Conservation (phyloP, 2,888 invertebrate species). For the Ditula angustiorana region DNA sequence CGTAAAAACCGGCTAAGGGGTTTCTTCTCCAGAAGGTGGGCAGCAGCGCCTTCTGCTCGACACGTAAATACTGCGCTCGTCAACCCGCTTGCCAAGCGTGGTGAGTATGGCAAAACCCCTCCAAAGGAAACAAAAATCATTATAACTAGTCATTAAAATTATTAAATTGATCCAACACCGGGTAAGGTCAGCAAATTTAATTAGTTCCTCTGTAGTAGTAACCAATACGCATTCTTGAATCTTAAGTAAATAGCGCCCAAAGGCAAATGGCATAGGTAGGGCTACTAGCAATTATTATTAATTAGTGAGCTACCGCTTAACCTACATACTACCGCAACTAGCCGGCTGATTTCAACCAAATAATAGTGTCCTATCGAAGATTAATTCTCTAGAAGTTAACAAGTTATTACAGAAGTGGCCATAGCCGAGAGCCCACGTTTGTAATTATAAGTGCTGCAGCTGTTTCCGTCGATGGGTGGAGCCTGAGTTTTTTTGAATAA, state of each 20-base stretch:
- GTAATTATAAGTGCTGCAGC: slow-evolving; percentile 82
- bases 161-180: slow-evolving; percentile 16
- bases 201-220: slow-evolving; percentile 5
- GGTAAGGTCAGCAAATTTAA: slow-evolving; percentile 18
- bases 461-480: slow-evolving; percentile 81
- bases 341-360: slow-evolving; percentile 57
- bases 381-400: slow-evolving; percentile 50
- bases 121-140: too few species aligned
- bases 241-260: slow-evolving; percentile 19
- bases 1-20: too few species aligned
- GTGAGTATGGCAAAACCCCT: too few species aligned
- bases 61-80: too few species aligned
- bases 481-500: slow-evolving; percentile 73
- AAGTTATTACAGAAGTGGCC: slow-evolving; percentile 63
- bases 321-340: slow-evolving; percentile 30
- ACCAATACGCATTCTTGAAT: slow-evolving; percentile 34
- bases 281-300: slow-evolving; percentile 38
- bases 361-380: slow-evolving; percentile 46
- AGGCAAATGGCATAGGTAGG: slow-evolving; percentile 12
- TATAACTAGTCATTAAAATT: slow-evolving; percentile 15
- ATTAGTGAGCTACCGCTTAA: slow-evolving; percentile 38
- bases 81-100: too few species aligned
- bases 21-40: too few species aligned
- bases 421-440: slow-evolving; percentile 73
- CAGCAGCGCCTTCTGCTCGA: too few species aligned